These are phyloP conservation scores for Pseudanteris insignis DNA, from an alignment of 2,888 invertebrate species.

Conservation along the genomic window DNA sequence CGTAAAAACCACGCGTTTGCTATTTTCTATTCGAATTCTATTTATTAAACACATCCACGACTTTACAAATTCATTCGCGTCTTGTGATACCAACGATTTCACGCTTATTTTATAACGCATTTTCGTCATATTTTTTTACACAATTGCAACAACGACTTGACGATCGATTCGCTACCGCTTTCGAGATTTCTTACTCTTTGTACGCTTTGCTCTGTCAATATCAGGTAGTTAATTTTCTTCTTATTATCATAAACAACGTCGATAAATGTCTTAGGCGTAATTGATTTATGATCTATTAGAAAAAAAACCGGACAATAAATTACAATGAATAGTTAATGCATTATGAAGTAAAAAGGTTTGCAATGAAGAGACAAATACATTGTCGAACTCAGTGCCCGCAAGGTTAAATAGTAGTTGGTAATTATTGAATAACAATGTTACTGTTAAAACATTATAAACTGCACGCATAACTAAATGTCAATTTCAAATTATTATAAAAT, in stretches of 20 bases:
- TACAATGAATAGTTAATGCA: constrained; percentile 39
- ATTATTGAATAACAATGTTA: constrained; percentile 40
- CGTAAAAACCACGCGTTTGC: too few species aligned
- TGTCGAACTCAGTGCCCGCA: constrained; percentile 25
- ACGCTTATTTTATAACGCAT: too few species aligned
- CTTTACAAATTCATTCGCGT: too few species aligned
- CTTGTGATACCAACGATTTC: too few species aligned
- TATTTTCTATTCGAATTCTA: too few species aligned
- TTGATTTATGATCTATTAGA: constrained; percentile 43
- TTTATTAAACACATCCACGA: too few species aligned
- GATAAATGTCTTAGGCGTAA: constrained; percentile 38
- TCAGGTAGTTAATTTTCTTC: constrained; percentile 43
- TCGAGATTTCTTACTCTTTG: constrained; percentile 33
- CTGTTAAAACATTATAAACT: constrained; percentile 22
- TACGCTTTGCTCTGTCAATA: constrained; percentile 36
- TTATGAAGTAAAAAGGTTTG: constrained; percentile 29
- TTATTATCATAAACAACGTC: constrained; percentile 44
- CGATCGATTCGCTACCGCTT: constrained; percentile 34
- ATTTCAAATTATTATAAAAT: constrained; percentile 6
- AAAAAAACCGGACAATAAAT: constrained; percentile 41
- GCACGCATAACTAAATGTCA: constrained; percentile 5
- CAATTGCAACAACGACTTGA: constrained; percentile 42
- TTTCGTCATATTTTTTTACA: constrained; percentile 6
- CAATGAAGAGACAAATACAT: constrained; percentile 33
- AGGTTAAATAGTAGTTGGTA: constrained; percentile 30